phyloP scores from a whole-genome alignment of 1,140 invertebrate species.

The Cotesia chilonis region DNA sequence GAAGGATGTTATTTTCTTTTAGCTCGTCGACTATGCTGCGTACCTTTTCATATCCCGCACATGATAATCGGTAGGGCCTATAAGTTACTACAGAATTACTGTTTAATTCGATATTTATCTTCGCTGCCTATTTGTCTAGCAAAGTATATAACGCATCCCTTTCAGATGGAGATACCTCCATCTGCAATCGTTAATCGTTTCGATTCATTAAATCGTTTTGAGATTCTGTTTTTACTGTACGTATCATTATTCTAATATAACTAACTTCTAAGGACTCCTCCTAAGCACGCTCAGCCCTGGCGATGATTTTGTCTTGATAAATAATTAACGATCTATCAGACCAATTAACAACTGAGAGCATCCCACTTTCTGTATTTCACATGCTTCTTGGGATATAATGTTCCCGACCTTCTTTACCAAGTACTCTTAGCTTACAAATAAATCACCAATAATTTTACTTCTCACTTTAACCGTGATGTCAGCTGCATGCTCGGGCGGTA shows the following conservation, averaged over 20 bases:
- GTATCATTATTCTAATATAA: slow-evolving; percentile 8
- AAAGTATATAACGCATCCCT: slow-evolving; percentile 30
- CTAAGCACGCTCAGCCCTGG: slow-evolving; percentile 16
- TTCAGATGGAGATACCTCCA: not conserved
- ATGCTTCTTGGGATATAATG: slow-evolving; percentile 35
- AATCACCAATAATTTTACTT: slow-evolving; percentile 31
- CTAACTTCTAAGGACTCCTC: slow-evolving; percentile 10
- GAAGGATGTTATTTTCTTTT: not conserved
- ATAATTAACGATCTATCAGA: slow-evolving; percentile 31
- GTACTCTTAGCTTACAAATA: slow-evolving; percentile 37
- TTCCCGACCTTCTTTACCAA: slow-evolving; percentile 26
- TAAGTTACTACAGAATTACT: slow-evolving; percentile 50
- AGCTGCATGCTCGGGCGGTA: slow-evolving; percentile 32
- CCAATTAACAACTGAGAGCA: slow-evolving; percentile 29
- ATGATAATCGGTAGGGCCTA: slow-evolving; percentile 45
- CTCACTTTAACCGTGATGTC: slow-evolving; percentile 32
- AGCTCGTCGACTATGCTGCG: not conserved
- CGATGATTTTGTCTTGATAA: slow-evolving; percentile 18
- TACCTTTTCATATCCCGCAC: not conserved
- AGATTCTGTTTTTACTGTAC: not conserved
- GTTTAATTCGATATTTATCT: slow-evolving; percentile 46
- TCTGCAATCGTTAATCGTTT: slow-evolving; percentile 6
- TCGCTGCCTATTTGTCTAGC: slow-evolving; percentile 36
- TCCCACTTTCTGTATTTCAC: slow-evolving; percentile 12
- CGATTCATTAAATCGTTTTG: not conserved